These are phyloP conservation scores for Cataglyphis altisquamis DNA, from an alignment of 2,888 invertebrate species.

Conservation along the genomic window DNA sequence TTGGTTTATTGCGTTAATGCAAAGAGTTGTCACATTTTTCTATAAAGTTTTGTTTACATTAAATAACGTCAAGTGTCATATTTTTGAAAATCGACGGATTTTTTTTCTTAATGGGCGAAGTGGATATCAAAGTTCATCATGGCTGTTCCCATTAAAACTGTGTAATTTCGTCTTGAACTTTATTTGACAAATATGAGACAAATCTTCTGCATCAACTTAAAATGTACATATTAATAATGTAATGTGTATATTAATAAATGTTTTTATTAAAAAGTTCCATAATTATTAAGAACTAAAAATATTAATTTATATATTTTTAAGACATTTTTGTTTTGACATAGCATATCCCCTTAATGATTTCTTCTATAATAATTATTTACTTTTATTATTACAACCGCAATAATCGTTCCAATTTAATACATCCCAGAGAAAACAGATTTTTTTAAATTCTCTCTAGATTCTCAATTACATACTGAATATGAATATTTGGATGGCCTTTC, in stretches of 20 bases:
- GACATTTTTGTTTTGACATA: constrained; percentile 1
- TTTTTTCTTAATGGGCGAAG: not conserved
- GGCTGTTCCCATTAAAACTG: not conserved
- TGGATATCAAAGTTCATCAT: not conserved
- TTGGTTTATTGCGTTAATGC: constrained; percentile 12
- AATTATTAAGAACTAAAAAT: constrained; percentile 6
- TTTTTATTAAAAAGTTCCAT: not conserved
- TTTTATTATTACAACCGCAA: constrained; percentile 20
- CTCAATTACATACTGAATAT: constrained; percentile 10
- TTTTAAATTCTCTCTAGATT: not conserved
- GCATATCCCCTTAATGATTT: not conserved
- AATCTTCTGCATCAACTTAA: constrained; percentile 24
- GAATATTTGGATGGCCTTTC: not conserved
- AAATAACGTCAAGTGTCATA: not conserved
- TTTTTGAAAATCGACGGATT: not conserved
- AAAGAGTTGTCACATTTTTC: not conserved
- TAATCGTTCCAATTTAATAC: constrained; percentile 8
- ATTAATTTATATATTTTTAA: constrained; percentile 19
- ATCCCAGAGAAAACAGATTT: constrained; percentile 13
- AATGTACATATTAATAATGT: not conserved
- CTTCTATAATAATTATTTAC: constrained; percentile 5
- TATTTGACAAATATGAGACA: not conserved
- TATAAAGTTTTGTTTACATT: not conserved
- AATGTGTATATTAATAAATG: too few relatives aligned
- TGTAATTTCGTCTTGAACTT: not conserved